Evolutionary conservation across 2,113 vertebrate genomes (phyloP), one percentile per base, ranked within the genome.

Genomic region (Notarius quadriscutis): DNA sequence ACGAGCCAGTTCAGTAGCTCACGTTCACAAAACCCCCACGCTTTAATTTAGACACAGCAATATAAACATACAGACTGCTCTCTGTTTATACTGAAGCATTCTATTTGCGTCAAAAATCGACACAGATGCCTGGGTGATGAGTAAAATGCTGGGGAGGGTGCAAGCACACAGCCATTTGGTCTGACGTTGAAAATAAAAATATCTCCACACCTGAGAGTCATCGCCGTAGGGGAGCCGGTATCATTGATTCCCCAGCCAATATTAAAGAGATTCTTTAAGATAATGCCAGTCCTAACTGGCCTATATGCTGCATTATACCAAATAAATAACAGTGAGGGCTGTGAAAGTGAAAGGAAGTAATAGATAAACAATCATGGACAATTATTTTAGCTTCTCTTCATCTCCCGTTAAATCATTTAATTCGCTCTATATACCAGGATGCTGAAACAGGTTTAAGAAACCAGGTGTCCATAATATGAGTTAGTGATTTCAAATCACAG

Each of bases 171-270:
- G 71, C 60, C 60, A 51, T 81, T 69, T 27, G 25, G 83, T 81
- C 25, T 74, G 65, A 25, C 18, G 20, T 18, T 88, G 85, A 85
- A 88, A 88, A 85, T 85, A 88, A n/a, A 83, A 81, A 79, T 60
- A 62, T 74, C 20, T 85, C 53, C 83, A 85, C 87, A 88, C 77
- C 83, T 88, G 77, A 88, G 34, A 57, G 30, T 71, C 77, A 57
- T 78, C 77, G 25, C 12, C 58, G n/a, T 10, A 57, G 30, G 10
- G 50, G 34, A 53, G 50, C 75, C 51, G 1, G 67, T 15, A 79
- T 4, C 34, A 79, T 1, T 65, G 25, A 78, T 15, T 4, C 34
- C n/a, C 41, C 18, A 48, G 20, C 50, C 50, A 67, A 67, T 41
- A 15, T 63, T 85, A 62, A 63, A 27, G 34, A 84, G 27, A 12